phyloP scores from a whole-genome alignment of 2,797 vertebrate genomes.

The Pempheris klunzingeri region DNA sequence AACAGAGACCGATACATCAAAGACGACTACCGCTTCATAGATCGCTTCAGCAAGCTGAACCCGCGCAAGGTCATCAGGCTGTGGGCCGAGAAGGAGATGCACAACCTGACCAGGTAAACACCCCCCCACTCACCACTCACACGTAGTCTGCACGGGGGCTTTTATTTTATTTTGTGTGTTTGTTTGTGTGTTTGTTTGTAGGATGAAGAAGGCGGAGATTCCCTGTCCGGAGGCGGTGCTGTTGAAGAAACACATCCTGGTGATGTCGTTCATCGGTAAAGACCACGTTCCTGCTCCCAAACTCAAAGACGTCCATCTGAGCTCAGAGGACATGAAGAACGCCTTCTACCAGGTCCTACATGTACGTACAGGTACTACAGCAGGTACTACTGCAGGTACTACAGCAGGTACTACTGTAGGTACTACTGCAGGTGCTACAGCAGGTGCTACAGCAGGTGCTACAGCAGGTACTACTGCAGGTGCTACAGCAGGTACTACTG shows the following conservation, averaged over 20 bases:
- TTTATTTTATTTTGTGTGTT: background rate
- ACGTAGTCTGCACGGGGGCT: too few relatives aligned
- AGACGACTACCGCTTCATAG: slow-evolving; percentile 97
- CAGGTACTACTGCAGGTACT: too few relatives aligned
- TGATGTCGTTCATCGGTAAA: slow-evolving; percentile 97
- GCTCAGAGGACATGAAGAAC: slow-evolving; percentile 89
- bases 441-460: too few relatives aligned
- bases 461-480: too few relatives aligned
- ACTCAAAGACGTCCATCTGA: slow-evolving; percentile 91
- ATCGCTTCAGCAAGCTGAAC: slow-evolving; percentile 98
- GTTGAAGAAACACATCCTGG: slow-evolving; percentile 96
- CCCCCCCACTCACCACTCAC: too few relatives aligned
- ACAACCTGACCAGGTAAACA: slow-evolving; percentile 92
- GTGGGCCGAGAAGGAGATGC: slow-evolving; percentile 99
- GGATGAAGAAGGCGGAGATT: slow-evolving; percentile 94
- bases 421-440: too few relatives aligned
- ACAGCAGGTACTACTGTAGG: too few relatives aligned
- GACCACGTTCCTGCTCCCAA: slow-evolving; percentile 96
- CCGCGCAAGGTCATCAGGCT: slow-evolving; percentile 96
- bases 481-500: too few relatives aligned
- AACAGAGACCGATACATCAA: slow-evolving; percentile 98
- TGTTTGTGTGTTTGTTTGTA: slow-evolving; percentile 60
- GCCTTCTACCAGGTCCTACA: slow-evolving; percentile 92
- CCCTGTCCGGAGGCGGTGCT: slow-evolving; percentile 93
- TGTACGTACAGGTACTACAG: slow-evolving; percentile 78